Percentiles rank a stretch among this genome's conserved stretches.
phyloP scores from a whole-genome alignment of 1,140 invertebrate species.

The Neoseiulus cucumeris region DNA sequence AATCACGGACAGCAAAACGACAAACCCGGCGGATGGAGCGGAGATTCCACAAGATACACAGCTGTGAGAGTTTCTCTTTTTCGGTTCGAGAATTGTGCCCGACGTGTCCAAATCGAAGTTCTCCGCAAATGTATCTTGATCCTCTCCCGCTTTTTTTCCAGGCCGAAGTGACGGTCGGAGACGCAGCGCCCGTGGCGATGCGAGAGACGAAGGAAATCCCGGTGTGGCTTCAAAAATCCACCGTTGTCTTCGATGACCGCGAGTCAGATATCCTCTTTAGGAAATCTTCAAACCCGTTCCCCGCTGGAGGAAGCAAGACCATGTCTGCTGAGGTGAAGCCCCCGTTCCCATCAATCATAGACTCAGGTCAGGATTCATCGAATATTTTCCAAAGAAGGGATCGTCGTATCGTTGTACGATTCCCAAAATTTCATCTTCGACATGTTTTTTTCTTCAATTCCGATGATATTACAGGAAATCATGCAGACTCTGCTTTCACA shows the following conservation, averaged over 20 bases:
- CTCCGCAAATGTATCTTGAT: conserved; percentile 23
- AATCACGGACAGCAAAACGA: background rate
- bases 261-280: background rate
- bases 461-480: conserved; percentile 59
- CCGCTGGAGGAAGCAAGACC: background rate
- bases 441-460: too few relatives aligned
- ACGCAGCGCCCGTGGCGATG: conserved; percentile 11
- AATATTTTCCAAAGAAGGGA: background rate
- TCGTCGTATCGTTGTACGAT: too few relatives aligned
- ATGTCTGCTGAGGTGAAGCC: background rate
- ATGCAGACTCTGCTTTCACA: conserved; percentile 74
- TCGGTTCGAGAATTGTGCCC: too few relatives aligned
- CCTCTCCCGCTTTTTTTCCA: too few relatives aligned
- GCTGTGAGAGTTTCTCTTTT: conserved; percentile 55
- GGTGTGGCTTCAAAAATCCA: conserved; percentile 1
- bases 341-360: too few relatives aligned
- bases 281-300: background rate
- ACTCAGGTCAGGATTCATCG: too few relatives aligned
- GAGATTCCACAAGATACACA: conserved; percentile 57
- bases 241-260: background rate
- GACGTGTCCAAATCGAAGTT: too few relatives aligned
- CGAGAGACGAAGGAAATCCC: conserved; percentile 18
- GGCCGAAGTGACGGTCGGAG: conserved; percentile 11
- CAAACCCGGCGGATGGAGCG: conserved; percentile 50
- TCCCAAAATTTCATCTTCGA: too few relatives aligned